Evolutionary conservation across 1,140 invertebrate species (phyloP), one percentile per base, ranked within the genome.

Genomic region (Varroa destructor): DNA sequence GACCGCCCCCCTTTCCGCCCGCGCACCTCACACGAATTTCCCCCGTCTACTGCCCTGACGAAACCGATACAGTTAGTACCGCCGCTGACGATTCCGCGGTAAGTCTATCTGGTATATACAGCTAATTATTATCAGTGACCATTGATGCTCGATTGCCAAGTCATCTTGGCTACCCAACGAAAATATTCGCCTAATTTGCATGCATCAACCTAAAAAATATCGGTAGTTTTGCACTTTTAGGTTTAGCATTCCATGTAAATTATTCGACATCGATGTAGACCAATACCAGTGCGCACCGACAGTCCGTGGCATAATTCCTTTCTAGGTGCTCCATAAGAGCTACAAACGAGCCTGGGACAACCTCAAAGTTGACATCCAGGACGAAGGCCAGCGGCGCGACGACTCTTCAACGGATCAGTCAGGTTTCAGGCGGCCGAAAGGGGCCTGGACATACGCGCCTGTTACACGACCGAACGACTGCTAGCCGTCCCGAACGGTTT

Each of bases 271-370:
- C 25, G 25, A 25, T 25, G 25, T 25, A 25, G 25, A 25, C 25
- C 25, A 25, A 25, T 25, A 25, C 25, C 25, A 25, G 25, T 25
- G 25, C 25, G 25, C 25, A 25, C 25, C 25, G 25, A 25, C 25
- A 25, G 25, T 25, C 25, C 25, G 25, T 25, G 25, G 25, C 25
- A 25, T 25, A 25, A 25, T 25, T 25, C 25, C 25, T 51, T 51
- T 51, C 46, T 86, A 84, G 54, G 85, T 89, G 54, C 81, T 93
- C 71, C 92, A 91, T 79, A 85, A 89, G 75, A 88, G 87, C 77
- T 93, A 93, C 80, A 84, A 89, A 25, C 87, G 90, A 78, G 90
- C 90, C 3, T 93, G 91, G 91, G 89, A 92, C 77, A 91, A 93
- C 78, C 83, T 93, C 3, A 89, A 91, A 77, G 88, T 91, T 79